These are phyloP conservation scores for Cydia fagiglandana DNA, from an alignment of 1,140 invertebrate genomes.

Conservation along the genomic window DNA sequence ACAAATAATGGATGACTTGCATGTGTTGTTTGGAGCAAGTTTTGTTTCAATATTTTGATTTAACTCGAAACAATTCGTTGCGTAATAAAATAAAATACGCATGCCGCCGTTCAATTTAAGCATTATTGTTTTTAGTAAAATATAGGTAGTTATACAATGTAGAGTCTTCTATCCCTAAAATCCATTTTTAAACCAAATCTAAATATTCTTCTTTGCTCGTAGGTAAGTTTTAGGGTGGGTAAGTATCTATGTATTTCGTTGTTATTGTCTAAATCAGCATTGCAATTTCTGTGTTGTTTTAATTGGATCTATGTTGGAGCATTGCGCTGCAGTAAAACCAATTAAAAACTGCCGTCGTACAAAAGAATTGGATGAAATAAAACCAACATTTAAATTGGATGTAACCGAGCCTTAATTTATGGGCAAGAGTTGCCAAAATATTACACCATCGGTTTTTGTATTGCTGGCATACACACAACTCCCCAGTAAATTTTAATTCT, in stretches of 20 bases:
- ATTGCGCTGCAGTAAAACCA: background rate
- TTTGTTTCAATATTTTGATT: constrained; percentile 3
- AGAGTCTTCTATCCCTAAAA: too few relatives aligned
- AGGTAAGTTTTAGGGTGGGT: too few relatives aligned
- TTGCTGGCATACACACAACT: background rate
- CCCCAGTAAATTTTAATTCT: background rate
- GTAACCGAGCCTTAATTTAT: background rate
- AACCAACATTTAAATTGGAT: background rate
- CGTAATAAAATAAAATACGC: background rate
- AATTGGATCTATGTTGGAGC: background rate
- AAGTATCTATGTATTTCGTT: background rate
- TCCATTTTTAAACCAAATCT: too few relatives aligned
- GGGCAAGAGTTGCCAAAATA: constrained; percentile 5
- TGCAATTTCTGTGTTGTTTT: background rate
- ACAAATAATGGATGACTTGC: constrained; percentile 11
- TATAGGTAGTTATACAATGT: too few relatives aligned
- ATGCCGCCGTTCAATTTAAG: background rate
- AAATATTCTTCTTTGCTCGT: too few relatives aligned
- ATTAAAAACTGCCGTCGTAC: constrained; percentile 1
- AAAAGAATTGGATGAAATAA: background rate
- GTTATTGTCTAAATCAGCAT: background rate
- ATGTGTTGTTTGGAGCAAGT: background rate
- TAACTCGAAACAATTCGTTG: background rate
- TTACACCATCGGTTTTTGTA: background rate
- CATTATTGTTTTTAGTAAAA: too few relatives aligned